Percentiles rank a stretch among this genome's conserved stretches.
phyloP scores from a whole-genome alignment of 2,888 invertebrate genomes.

The Himalopsyche japonica region DNA sequence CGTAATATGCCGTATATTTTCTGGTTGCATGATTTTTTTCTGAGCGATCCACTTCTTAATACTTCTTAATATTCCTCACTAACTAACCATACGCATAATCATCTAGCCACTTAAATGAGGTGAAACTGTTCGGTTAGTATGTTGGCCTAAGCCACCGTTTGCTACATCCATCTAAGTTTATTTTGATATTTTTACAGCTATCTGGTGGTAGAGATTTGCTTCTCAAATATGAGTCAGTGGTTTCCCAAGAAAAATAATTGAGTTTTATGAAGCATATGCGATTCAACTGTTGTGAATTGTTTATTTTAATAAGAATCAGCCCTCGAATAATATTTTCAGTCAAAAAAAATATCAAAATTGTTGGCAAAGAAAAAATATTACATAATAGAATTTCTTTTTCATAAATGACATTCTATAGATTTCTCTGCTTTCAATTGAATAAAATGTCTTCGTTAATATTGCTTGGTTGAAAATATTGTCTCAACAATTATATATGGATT shows the following conservation, averaged over 20 bases:
- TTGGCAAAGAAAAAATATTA: not conserved
- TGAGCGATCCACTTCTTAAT: not conserved
- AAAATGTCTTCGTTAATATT: no score
- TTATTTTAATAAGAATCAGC: not conserved
- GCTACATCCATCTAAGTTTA: not conserved
- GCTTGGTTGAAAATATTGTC: no score
- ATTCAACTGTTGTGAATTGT: not conserved
- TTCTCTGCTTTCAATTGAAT: no score
- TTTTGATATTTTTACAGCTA: conserved; percentile 22
- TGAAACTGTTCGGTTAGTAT: not conserved
- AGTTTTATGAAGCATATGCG: not conserved
- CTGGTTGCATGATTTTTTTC: not conserved
- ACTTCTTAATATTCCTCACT: not conserved
- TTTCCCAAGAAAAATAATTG: not conserved
- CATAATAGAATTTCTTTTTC: no score
- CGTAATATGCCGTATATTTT: no score
- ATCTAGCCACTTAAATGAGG: not conserved
- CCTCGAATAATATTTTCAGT: not conserved
- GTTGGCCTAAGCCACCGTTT: not conserved
- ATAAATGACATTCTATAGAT: no score
- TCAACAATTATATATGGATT: no score
- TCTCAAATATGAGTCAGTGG: not conserved
- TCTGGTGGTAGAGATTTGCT: conserved; percentile 5
- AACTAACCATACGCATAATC: not conserved
- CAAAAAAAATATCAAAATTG: not conserved